Percentiles rank a stretch among this genome's conserved stretches.
Evolutionary conservation across 1,140 invertebrate genomes (phyloP).

Genomic region (Mya arenaria): DNA sequence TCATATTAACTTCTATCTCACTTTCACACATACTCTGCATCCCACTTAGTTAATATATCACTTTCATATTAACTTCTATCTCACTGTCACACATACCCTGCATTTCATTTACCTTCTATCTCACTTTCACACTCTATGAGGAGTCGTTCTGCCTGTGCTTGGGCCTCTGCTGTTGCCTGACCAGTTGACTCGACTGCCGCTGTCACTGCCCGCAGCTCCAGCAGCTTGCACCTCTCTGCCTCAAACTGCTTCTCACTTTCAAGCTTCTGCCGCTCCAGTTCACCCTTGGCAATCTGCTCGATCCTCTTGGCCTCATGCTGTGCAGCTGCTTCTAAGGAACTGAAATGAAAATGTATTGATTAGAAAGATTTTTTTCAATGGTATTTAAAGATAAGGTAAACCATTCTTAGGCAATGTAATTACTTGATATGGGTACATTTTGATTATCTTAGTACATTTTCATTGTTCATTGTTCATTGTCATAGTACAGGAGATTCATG

Average conservation of each 20-base stretch:
- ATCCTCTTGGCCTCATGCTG: conserved; percentile 72
- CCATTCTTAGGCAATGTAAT: too few relatives aligned
- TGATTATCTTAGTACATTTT: too few relatives aligned
- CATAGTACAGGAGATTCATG: too few relatives aligned
- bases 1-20: too few relatives aligned
- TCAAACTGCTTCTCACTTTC: conserved; percentile 73
- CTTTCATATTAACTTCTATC: too few relatives aligned
- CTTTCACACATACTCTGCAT: too few relatives aligned
- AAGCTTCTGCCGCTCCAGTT: conserved; percentile 77
- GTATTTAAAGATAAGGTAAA: background rate
- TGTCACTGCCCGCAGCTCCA: conserved; percentile 70
- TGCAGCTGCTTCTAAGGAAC: conserved; percentile 74
- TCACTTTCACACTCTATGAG: conserved; percentile 77
- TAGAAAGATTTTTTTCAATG: background rate
- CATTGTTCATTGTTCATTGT: too few relatives aligned
- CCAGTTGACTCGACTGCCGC: conserved; percentile 76
- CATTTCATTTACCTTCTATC: conserved; percentile 73
- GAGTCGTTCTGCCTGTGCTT: conserved; percentile 73
- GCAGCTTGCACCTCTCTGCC: conserved; percentile 68
- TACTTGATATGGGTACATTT: too few relatives aligned
- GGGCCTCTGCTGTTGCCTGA: conserved; percentile 77
- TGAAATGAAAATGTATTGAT: conserved; percentile 36
- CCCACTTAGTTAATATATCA: too few relatives aligned
- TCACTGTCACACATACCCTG: too few relatives aligned
- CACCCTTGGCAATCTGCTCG: conserved; percentile 74